Evolutionary conservation across 2,113 vertebrate species (phyloP).

Genomic region (Forbesichthys agassizii): DNA sequence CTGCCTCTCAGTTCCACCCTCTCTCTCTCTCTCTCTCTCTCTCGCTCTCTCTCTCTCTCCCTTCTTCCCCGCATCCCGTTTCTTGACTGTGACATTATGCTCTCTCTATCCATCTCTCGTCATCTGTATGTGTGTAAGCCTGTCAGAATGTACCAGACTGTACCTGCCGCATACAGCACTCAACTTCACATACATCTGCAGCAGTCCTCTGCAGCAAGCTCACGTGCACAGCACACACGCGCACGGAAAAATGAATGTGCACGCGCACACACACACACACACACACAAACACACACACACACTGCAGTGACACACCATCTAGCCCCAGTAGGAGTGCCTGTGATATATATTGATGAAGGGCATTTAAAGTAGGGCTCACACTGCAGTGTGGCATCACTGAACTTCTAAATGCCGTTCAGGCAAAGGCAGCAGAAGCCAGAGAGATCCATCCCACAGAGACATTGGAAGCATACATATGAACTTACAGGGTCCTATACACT

Average conservation of each 20-base stretch:
- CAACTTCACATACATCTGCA: conserved; percentile 69
- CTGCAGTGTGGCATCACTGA: background rate
- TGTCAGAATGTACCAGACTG: conserved; percentile 27
- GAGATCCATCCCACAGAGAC: conserved; percentile 3
- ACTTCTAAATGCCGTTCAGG: background rate
- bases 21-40: conserved; percentile 49
- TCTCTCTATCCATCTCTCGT: background rate
- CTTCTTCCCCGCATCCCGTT: conserved; percentile 21
- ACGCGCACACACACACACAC: conserved; percentile 1
- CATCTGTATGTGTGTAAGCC: background rate
- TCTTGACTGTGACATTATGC: conserved; percentile 1
- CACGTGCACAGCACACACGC: conserved; percentile 23
- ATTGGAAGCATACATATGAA: background rate
- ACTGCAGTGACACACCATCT: too few species aligned
- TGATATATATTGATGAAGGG: background rate
- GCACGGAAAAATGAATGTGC: background rate
- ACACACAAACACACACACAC: background rate
- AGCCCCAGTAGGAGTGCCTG: too few species aligned
- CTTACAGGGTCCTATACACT: too few species aligned
- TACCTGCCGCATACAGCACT: conserved; percentile 72
- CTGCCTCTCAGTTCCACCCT: conserved; percentile 7
- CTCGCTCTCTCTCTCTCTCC: conserved; percentile 16
- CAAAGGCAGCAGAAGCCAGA: conserved; percentile 1
- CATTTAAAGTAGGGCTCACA: conserved; percentile 42
- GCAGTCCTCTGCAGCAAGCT: conserved; percentile 65